A percentile compares a stretch with the other conserved stretches of the same genome.
phyloP scores from a whole-genome alignment of 2,113 vertebrate species.

The human region DNA sequence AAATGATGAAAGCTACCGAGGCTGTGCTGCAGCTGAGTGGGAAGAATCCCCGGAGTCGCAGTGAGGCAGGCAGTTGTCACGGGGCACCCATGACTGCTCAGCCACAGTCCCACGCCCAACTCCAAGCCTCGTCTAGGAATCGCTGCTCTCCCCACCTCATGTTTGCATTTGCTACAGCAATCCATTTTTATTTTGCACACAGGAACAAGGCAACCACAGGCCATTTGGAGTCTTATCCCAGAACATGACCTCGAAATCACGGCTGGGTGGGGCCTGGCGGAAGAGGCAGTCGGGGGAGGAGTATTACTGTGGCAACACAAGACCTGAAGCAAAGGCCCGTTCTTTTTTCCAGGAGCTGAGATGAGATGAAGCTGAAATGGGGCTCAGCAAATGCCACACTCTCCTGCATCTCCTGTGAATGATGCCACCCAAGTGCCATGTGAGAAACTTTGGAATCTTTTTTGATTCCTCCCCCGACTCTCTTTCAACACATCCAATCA shows the following conservation, averaged over 20 bases:
- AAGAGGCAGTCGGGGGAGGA: background rate
- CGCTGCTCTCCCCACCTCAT: background rate
- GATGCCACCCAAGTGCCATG: background rate
- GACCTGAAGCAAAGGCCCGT: background rate
- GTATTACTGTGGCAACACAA: background rate
- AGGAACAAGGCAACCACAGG: background rate
- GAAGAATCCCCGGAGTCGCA: fast-evolving
- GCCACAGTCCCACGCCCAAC: fast-evolving
- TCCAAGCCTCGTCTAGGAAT: too few species aligned
- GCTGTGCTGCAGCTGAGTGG: too few species aligned
- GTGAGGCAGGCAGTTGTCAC: fast-evolving
- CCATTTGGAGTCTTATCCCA: background rate
- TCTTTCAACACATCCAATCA: background rate
- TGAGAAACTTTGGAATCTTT: background rate
- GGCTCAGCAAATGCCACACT: background rate
- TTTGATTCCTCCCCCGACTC: background rate
- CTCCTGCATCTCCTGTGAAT: background rate
- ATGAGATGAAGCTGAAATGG: background rate
- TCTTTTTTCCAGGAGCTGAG: background rate
- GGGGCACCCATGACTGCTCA: fast-evolving
- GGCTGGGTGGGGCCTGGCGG: background rate
- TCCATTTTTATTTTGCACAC: background rate
- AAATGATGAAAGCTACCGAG: background rate
- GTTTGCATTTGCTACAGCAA: background rate
- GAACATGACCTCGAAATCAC: background rate